A percentile compares a stretch with the other conserved stretches of the same genome.
Conservation (phyloP, 2,888 invertebrate species). For the Hydriomena furcata region DNA sequence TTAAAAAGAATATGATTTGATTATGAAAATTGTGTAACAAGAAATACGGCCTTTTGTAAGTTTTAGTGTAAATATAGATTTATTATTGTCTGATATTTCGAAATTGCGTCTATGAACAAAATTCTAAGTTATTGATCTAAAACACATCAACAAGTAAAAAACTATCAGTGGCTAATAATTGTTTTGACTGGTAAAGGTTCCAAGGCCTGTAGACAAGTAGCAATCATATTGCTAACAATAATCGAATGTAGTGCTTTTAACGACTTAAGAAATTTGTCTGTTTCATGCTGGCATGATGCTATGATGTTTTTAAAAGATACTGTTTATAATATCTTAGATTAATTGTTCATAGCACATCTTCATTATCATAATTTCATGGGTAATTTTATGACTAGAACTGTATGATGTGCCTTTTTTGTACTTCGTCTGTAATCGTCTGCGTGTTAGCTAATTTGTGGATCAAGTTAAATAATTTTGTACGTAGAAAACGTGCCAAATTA, state of each 20-base stretch:
- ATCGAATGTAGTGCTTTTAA: too few relatives aligned
- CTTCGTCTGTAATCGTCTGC: conserved; percentile 10
- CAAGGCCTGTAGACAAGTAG: too few relatives aligned
- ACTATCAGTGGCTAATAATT: too few relatives aligned
- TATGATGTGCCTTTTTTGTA: conserved; percentile 17
- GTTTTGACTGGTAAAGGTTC: too few relatives aligned
- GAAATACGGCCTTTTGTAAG: conserved; percentile 7
- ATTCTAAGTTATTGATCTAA: background rate
- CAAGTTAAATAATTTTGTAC: conserved; percentile 14
- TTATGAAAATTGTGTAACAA: conserved; percentile 1
- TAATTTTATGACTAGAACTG: conserved; percentile 9
- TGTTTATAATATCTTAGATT: too few relatives aligned
- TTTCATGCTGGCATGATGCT: too few relatives aligned
- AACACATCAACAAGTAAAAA: too few relatives aligned
- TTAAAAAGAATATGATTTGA: too few relatives aligned
- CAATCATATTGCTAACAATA: too few relatives aligned
- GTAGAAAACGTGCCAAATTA: conserved; percentile 17
- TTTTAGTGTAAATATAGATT: conserved; percentile 17
- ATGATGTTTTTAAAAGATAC: too few relatives aligned
- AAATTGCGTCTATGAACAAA: background rate
- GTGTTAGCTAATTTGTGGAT: background rate
- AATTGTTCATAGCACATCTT: too few relatives aligned
- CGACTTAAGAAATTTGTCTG: too few relatives aligned
- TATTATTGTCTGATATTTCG: background rate
- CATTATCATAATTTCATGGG: background rate